These are phyloP conservation scores for Haemorhous mexicanus DNA, from an alignment of 2,113 vertebrate genomes.

Conservation along the genomic window DNA sequence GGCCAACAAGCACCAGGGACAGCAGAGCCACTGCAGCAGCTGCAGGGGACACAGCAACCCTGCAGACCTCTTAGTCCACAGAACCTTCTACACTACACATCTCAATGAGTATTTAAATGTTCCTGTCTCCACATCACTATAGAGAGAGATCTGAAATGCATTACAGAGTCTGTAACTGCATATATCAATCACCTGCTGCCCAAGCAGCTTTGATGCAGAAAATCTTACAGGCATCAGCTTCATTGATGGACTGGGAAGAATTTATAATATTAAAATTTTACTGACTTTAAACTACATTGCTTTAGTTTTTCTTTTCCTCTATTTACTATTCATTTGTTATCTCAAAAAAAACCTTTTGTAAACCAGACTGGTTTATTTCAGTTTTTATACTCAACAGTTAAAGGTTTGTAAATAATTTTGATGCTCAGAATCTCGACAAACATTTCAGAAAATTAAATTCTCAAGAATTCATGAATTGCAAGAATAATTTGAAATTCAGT, in stretches of 20 bases:
- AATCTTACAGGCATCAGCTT: not conserved
- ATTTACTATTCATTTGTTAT: not conserved
- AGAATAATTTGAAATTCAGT: not conserved
- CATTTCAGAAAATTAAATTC: not conserved
- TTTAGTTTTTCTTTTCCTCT: not conserved
- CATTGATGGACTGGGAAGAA: not conserved
- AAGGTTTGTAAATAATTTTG: not conserved
- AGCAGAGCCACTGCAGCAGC: not conserved
- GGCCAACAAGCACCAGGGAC: accelerated
- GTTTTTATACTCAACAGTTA: not conserved
- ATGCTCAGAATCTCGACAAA: not conserved
- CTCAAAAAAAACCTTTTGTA: not conserved
- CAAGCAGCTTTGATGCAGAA: not conserved
- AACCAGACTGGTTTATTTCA: not conserved
- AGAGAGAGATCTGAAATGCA: not conserved
- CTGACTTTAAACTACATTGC: not conserved
- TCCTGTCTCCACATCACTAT: not conserved
- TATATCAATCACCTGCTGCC: not conserved
- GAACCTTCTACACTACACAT: not conserved
- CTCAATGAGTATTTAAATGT: not conserved
- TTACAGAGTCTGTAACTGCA: not conserved
- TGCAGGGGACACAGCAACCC: not conserved
- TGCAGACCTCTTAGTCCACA: not conserved
- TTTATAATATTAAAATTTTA: not conserved
- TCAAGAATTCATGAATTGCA: not conserved